A percentile compares a stretch with the other conserved stretches of the same genome.
These are phyloP conservation scores for Zhuqinia jingwanae DNA, from an alignment of 2,888 invertebrate species.

Conservation along the genomic window DNA sequence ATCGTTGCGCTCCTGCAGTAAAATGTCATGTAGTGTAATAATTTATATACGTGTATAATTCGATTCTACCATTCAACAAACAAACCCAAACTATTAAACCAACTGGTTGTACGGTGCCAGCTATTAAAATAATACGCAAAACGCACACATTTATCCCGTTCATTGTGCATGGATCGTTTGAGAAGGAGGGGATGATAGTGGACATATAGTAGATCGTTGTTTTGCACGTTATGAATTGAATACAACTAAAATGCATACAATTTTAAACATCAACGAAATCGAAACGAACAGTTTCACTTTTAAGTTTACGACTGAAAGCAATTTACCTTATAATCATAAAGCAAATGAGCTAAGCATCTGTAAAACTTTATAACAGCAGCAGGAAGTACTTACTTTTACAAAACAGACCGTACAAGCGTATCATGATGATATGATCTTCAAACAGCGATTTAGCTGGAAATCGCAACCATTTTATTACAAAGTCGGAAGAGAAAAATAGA, in stretches of 20 bases:
- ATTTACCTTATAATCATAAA: no score
- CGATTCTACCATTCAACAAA: background rate
- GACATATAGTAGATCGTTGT: background rate
- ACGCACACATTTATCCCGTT: background rate
- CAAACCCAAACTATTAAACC: background rate
- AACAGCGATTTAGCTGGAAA: background rate
- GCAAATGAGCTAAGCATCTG: no score
- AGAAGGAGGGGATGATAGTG: background rate
- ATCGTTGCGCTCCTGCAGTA: background rate
- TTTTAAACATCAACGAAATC: conserved; percentile 2
- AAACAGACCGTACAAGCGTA: no score
- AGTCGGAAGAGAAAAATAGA: no score
- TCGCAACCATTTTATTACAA: no score
- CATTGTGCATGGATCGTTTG: conserved; percentile 14
- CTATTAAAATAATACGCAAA: conserved; percentile 27
- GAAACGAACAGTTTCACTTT: conserved; percentile 26
- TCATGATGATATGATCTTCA: no score
- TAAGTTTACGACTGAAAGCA: no score
- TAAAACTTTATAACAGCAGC: no score
- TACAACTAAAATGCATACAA: background rate
- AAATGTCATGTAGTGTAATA: background rate
- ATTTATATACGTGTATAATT: no score
- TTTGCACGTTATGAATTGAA: background rate
- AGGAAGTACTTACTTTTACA: no score
- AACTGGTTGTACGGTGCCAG: background rate